A percentile compares a stretch with the other conserved stretches of the same genome.
Conservation (phyloP, 37 sponge, comb jelly and placozoan species). For the Spongilla lacustris region DNA sequence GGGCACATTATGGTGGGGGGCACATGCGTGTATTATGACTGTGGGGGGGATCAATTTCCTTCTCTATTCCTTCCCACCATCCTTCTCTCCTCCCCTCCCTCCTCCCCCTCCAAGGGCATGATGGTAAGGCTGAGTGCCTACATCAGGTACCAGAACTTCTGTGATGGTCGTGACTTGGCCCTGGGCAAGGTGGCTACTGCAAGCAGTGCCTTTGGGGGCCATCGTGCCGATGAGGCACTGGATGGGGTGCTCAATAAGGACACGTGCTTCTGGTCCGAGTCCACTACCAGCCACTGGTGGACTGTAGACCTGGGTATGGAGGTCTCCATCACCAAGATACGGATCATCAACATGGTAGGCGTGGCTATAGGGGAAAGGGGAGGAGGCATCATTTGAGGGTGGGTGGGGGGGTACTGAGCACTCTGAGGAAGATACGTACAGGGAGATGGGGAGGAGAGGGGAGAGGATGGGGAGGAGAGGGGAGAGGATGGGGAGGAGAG, state of each 20-base stretch:
- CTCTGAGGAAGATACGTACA: too few relatives aligned
- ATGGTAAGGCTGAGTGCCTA: slow-evolving; percentile 63
- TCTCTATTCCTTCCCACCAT: too few relatives aligned
- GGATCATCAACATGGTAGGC: slow-evolving; percentile 66
- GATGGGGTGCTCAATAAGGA: slow-evolving; percentile 54
- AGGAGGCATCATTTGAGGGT: neutral
- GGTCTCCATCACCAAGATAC: slow-evolving; percentile 57
- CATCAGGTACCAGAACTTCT: slow-evolving; percentile 60
- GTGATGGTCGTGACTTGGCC: slow-evolving; percentile 76
- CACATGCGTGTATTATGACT: too few relatives aligned
- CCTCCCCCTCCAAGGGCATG: slow-evolving; percentile 44
- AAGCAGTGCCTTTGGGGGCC: slow-evolving; percentile 44
- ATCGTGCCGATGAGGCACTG: slow-evolving; percentile 63
- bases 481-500: too few relatives aligned
- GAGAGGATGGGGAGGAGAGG: too few relatives aligned
- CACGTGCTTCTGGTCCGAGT: slow-evolving; percentile 73
- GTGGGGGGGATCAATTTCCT: too few relatives aligned
- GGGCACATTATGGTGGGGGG: too few relatives aligned
- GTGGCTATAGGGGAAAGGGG: neutral
- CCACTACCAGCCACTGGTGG: slow-evolving; percentile 66
- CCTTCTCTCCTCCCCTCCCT: neutral
- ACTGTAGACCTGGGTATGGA: slow-evolving; percentile 66
- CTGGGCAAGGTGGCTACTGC: slow-evolving; percentile 41
- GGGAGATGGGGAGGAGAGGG: too few relatives aligned
- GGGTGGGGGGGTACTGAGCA: too few relatives aligned